Base-by-base conservation (phyloP, 2,797 vertebrate genomes). In the Anomalospiza imberbis region DNA sequence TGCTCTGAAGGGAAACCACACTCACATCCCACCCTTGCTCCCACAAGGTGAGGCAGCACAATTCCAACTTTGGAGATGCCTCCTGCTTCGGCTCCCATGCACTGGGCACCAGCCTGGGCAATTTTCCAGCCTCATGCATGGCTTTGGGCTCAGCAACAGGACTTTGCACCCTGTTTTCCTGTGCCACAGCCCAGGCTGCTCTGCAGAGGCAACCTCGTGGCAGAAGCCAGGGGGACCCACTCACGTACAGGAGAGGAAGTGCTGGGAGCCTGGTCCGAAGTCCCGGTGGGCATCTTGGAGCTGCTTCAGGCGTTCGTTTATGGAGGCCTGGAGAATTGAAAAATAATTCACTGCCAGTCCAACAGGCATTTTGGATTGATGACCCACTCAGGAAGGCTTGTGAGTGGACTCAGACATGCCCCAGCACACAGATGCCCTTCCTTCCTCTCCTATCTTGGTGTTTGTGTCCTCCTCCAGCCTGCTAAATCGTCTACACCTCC, bases 191-290 rank as follows among this genome's bases (percentile, higher is more conserved):
- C 62, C 62, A 48, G 20, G 24, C 25, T 44, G 11, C 32, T 13
- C 57, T 48, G 57, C 62, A 72, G 67, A 48, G 62, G 42, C 38
- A 63, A 13, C 21, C 45, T 80, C 7, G 9, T 1, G 42, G 63
- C 29, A 7, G 70, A 82, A 32, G 31, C 31, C 84, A 76, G 58
- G 17, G 47, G 25, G 9, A 79, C 17, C 17, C 3, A 5, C 79
- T 97, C 75, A 98, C 99, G 95, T 98, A 99, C 99, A 99, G 93
- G 99, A 99, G 22, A 99, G 98, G 95, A 99, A 99, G 97, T 99
- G 99, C 96, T 99, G 99, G 77, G 99, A 99, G 85, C 99, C 99
- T 3, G 99, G 99, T 57, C 99, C 99, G 22, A 99, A 99, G 97
- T 99, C 99, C 96, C 99, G 97, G 91, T 99, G 99, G 89, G 99